phyloP scores from a whole-genome alignment of 2,797 vertebrate species.

The Odontamblyopus lacepedii region DNA sequence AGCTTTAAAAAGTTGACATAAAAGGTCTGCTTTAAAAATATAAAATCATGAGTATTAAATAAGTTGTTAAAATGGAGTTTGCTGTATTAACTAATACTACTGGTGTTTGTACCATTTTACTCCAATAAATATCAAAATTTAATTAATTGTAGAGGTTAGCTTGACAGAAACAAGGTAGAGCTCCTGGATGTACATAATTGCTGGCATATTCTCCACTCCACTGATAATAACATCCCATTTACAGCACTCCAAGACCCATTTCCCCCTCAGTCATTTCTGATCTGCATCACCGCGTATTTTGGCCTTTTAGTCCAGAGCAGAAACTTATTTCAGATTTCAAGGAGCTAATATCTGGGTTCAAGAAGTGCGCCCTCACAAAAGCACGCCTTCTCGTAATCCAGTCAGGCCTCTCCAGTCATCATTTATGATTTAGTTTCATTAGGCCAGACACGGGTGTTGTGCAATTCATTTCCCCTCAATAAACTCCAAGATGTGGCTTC shows the following conservation, averaged over 20 bases:
- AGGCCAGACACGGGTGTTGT: slow-evolving; percentile 37
- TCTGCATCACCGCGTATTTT: slow-evolving; percentile 38
- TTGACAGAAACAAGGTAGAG: slow-evolving; percentile 11
- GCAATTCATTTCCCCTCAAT: slow-evolving; percentile 44
- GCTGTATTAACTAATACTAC: background rate
- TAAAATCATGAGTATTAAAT: no score
- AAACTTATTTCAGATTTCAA: slow-evolving; percentile 45
- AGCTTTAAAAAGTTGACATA: no score
- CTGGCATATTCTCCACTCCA: slow-evolving; percentile 19
- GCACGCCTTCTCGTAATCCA: slow-evolving; percentile 29
- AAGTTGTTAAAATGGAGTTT: no score
- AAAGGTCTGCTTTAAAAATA: no score
- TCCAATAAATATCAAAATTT: background rate
- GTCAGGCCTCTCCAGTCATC: slow-evolving; percentile 31
- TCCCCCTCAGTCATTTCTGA: slow-evolving; percentile 40
- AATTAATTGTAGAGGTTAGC: slow-evolving; percentile 5
- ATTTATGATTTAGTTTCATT: slow-evolving; percentile 58
- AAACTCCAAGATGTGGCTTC: slow-evolving; percentile 34
- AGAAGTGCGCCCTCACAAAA: slow-evolving; percentile 42
- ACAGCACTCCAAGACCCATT: slow-evolving; percentile 29
- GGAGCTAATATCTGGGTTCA: slow-evolving; percentile 21
- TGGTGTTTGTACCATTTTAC: background rate
- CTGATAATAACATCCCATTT: slow-evolving; percentile 19
- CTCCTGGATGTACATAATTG: slow-evolving; percentile 29
- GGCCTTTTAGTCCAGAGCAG: slow-evolving; percentile 30